phyloP scores from a whole-genome alignment of 2,797 vertebrate genomes.

The Apogon talboti region DNA sequence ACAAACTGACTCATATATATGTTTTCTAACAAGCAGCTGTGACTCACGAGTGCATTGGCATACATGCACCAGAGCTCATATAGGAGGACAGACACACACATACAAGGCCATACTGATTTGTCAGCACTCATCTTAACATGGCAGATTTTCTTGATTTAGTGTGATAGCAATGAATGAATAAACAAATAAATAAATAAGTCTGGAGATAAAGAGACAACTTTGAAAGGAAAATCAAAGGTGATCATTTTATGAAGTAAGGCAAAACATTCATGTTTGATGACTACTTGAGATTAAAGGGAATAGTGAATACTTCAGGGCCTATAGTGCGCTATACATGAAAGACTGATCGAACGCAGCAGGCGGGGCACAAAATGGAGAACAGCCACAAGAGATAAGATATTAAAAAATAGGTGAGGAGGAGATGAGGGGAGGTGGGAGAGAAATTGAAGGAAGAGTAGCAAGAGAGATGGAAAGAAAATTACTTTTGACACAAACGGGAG shows the following conservation, averaged over 20 bases:
- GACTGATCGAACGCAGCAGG: slow-evolving; percentile 35
- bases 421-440: slow-evolving; percentile 34
- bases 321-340: slow-evolving; percentile 35
- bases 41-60: slow-evolving; percentile 46
- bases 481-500: slow-evolving; percentile 61
- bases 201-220: slow-evolving; percentile 19
- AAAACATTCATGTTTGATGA: slow-evolving; percentile 43
- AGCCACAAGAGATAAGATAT: slow-evolving; percentile 49
- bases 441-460: slow-evolving; percentile 42
- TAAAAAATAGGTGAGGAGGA: slow-evolving; percentile 42
- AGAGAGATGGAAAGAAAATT: slow-evolving; percentile 72
- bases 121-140: slow-evolving; percentile 4
- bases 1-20: slow-evolving; percentile 49
- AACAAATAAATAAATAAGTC: slow-evolving; percentile 48
- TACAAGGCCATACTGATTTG: slow-evolving; percentile 24
- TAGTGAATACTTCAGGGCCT: slow-evolving; percentile 15
- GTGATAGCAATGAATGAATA: slow-evolving; percentile 30
- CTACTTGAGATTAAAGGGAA: slow-evolving; percentile 47
- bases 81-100: slow-evolving; percentile 3
- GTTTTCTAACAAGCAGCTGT: slow-evolving; percentile 44
- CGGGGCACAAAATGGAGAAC: slow-evolving; percentile 50
- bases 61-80: slow-evolving; percentile 4
- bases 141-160: slow-evolving; percentile 14
- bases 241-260: slow-evolving; percentile 26
- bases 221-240: slow-evolving; percentile 46